Evolutionary conservation across 2,113 vertebrate species (phyloP).

Genomic region (Labeo catla): DNA sequence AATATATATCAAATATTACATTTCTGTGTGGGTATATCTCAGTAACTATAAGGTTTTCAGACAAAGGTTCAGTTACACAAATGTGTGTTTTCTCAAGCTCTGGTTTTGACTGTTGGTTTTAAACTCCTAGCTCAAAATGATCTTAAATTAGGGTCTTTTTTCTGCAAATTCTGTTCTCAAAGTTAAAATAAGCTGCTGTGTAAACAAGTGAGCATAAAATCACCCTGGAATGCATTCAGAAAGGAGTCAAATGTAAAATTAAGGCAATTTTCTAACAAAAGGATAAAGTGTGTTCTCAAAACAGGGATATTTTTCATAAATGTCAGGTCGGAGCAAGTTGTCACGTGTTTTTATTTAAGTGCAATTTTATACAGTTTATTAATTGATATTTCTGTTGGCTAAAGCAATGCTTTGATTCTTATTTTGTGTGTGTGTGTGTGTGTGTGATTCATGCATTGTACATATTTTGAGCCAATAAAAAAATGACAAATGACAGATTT

Average conservation of each 20-base stretch:
- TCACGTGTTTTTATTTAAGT: not conserved
- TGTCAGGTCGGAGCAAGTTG: not conserved
- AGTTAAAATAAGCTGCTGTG: not conserved
- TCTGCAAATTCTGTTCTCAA: no score
- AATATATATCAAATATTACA: not conserved
- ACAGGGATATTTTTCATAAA: not conserved
- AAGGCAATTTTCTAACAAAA: not conserved
- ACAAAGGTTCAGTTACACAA: no score
- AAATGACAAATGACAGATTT: constrained; percentile 3
- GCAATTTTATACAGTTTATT: not conserved
- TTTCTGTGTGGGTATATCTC: no score
- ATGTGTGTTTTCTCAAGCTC: no score
- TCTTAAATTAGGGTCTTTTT: no score
- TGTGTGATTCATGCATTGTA: not conserved
- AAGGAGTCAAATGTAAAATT: not conserved
- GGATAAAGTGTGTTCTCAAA: not conserved
- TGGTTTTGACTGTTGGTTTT: no score
- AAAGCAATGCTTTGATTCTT: not conserved
- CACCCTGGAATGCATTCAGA: not conserved
- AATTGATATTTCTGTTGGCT: not conserved
- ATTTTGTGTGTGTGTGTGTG: not conserved
- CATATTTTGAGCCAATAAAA: not conserved
- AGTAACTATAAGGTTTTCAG: no score
- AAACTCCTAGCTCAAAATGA: no score
- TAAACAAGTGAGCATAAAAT: not conserved